Base-by-base conservation (phyloP, 2,888 invertebrate genomes). In the Alentia gelatinosa region DNA sequence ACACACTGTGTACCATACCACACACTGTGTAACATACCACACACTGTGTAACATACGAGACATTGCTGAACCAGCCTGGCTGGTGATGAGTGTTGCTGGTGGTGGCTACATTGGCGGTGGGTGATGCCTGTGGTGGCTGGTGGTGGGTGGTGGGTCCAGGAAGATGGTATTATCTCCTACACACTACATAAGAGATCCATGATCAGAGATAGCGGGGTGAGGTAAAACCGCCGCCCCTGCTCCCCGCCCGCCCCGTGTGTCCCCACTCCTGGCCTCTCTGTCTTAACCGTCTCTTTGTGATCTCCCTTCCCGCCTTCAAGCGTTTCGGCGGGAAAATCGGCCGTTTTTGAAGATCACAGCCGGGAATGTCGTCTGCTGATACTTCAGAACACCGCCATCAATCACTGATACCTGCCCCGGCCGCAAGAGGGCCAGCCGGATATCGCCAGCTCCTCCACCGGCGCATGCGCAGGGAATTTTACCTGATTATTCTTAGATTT, bases 401-500 rank as follows among this genome's bases (percentile, higher is more conserved):
- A 68, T 68, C 68, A 68, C 68, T 68, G 26, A 26, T 68, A 12
- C 12, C 33, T 26, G 30, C 19, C 56, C n/a, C 56, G 56, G 56
- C 56, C 56, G 56, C n/a, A n/a, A 56, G 56, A n/a, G 56, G 56
- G 56, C 56, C 56, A 56, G n/a, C 56, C 56, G 56, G 56, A 56
- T n/a, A n/a, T 56, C 19, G 19, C 56, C 56, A 56, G 19, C 23
- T 56, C n/a, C n/a, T n/a, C n/a, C n/a, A n/a, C n/a, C n/a, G n/a
- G n/a, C n/a, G n/a, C n/a, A n/a, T 56, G 56, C 3, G 19, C 23
- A 56, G 56, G 56, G 56, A 56, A n/a, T 56, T 56, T 56, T 56
- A 19, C n/a, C 56, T 56, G 56, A 56, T 56, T 56, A 56, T 19
- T 56, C 56, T n/a, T n/a, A 19, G n/a, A 56, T 56, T 56, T n/a